Base-by-base conservation (phyloP, 2,888 invertebrate species). In the Myathropa florea region DNA sequence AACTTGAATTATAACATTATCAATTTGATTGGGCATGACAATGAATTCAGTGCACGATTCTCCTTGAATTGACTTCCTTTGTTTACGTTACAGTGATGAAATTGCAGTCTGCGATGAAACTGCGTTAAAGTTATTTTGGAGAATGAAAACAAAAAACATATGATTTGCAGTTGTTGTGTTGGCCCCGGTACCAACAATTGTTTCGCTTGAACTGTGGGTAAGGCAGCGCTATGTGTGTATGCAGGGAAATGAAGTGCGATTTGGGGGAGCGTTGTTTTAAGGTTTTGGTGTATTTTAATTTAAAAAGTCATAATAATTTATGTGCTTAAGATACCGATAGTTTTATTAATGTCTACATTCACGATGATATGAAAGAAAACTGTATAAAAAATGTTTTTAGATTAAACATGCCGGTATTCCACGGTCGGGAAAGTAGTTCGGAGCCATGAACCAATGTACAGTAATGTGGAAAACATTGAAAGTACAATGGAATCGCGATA, bases 1-100 rank as follows among this genome's bases (percentile, higher is more conserved):
- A 14, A 96, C 93, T 93, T 94, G 95, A 64, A 95, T 94, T 18
- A 95, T 92, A 88, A 94, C 92, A 91, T 95, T 95, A 91, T 96
- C 96, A 64, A 91, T 90, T 53, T 90, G 90, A 9, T 88, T 88
- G 14, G 91, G 90, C 92, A 92, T 92, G n/a, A 3, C 46, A 33
- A 4, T 28, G 39, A 21, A 23, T 28, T 10, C 21, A 59, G 57
- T 60, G 10, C n/a, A 21, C 46, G 23, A 36, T 28, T 46, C 33
- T 33, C 12, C 75, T 55, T 39, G 14, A 10, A 24, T 28, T n/a
- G n/a, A 53, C 55, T 80, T 46, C 14, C 76, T 72, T 85, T 79
- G 75, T 73, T 68, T 63, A 12, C 10, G 53, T 53, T 3, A 53
- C 36, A 64, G 7, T 64, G 73, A 1, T 21, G 7, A 30, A 61